Base-by-base conservation (phyloP, 2,888 invertebrate genomes). In the Drosophila emarginata region DNA sequence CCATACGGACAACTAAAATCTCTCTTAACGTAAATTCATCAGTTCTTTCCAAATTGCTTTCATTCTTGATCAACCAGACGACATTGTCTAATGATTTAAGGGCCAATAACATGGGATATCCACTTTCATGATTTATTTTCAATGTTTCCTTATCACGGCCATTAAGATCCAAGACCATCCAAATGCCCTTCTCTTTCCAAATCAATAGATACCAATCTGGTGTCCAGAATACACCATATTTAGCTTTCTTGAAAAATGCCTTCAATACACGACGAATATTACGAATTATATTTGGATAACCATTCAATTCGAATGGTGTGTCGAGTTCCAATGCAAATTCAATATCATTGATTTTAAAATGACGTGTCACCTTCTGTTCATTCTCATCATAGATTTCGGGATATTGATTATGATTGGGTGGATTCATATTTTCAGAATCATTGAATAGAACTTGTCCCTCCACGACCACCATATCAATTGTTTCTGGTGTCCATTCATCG, bases 101-200 rank as follows among this genome's bases (percentile, higher is more conserved):
- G 15, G 88, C 89, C 14, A 91, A 68, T 7, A 91, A 61, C 60
- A 89, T 72, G 0, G 88, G 89, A 7, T 61, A 62, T 0, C 91
- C 91, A 4, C 69, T 68, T 0, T 88, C 85, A 2, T 32, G 57
- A 60, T 87, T 87, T 0, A 74, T 23, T 2, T 64, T 65, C 6
- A 90, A 74, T 7, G 87, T 85, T 0, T 66, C 67, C 12, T 52
- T 23, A 2, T 88, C 76, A 2, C 91, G 80, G 0, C 92, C 91
- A 66, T 89, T 89, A 39, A 87, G 76, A 67, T 91, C 91, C 28
- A 91, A 80, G 0, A 91, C 78, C 74, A 91, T 89, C 76, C 83
- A 91, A 1, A 85, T 73, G 2, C 83, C 88, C 0, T 61, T 61
- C 2, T 89, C 81, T 37, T 78, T 87, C 91, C 91, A 91, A 3